Evolutionary conservation across 2,113 vertebrate species (phyloP).

Genomic region (Cephalopholis sonnerati): DNA sequence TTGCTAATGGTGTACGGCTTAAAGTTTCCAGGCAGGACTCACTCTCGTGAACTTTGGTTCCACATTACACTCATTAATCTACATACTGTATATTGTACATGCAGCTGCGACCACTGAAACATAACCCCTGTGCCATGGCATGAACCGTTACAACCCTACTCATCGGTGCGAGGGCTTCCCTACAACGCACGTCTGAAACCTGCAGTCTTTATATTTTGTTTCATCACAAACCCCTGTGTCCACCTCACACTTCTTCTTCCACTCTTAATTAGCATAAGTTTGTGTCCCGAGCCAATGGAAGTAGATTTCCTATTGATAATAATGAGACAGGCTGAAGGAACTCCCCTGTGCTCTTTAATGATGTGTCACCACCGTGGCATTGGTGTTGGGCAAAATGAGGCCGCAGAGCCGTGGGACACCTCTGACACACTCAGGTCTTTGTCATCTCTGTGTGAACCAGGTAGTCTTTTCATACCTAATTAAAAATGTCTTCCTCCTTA

Average conservation of each 20-base stretch:
- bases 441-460: conserved; percentile 51
- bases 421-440: background rate
- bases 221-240: background rate
- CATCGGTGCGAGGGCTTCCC: too few relatives aligned
- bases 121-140: too few relatives aligned
- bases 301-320: conserved; percentile 60
- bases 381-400: conserved; percentile 37
- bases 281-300: conserved; percentile 34
- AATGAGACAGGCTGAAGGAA: conserved; percentile 67
- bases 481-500: conserved; percentile 18
- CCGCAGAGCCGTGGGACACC: conserved; percentile 33
- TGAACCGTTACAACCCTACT: too few relatives aligned
- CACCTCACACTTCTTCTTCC: conserved; percentile 9
- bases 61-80: too few relatives aligned
- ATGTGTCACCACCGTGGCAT: conserved; percentile 51
- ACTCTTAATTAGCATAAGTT: conserved; percentile 59
- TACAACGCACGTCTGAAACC: too few relatives aligned
- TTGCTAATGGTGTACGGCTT: too few relatives aligned
- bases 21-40: too few relatives aligned
- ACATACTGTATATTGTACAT: too few relatives aligned
- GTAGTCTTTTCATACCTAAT: conserved; percentile 48
- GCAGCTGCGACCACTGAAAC: too few relatives aligned
- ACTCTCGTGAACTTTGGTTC: too few relatives aligned
- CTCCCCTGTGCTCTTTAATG: conserved; percentile 75
- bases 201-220: background rate